Conservation (phyloP, 2,797 vertebrate genomes). For the Telmatherina bonti region DNA sequence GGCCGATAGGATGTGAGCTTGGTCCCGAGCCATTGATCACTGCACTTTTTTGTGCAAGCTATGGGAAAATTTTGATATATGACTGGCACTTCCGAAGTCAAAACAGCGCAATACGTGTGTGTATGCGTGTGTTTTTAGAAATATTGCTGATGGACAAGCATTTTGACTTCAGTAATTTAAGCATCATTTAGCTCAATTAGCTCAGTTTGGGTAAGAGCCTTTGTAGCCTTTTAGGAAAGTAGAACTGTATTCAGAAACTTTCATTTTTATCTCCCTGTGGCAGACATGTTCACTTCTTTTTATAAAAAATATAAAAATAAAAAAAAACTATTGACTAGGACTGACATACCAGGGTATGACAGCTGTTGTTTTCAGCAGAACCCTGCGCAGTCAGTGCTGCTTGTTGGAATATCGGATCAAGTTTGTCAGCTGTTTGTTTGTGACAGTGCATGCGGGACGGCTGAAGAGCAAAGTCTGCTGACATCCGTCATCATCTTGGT, state of each 20-base stretch:
- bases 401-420: slow-evolving; percentile 59
- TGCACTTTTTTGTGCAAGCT: slow-evolving; percentile 39
- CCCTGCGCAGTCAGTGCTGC: slow-evolving; percentile 57
- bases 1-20: slow-evolving; percentile 34
- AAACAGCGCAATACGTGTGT: slow-evolving; percentile 32
- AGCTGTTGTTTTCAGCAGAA: slow-evolving; percentile 41
- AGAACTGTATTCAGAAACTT: not conserved
- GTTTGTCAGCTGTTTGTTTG: slow-evolving; percentile 72
- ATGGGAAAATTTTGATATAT: slow-evolving; percentile 54
- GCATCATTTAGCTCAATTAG: slow-evolving; percentile 8
- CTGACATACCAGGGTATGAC: slow-evolving; percentile 34
- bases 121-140: not conserved
- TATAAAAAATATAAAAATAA: not conserved
- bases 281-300: slow-evolving; percentile 28
- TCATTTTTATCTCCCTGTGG: slow-evolving; percentile 14
- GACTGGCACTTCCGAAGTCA: slow-evolving; percentile 39
- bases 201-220: not conserved
- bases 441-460: slow-evolving; percentile 55
- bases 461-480: slow-evolving; percentile 54
- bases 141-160: not conserved
- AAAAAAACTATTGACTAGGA: slow-evolving; percentile 22
- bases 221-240: not conserved
- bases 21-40: slow-evolving; percentile 64
- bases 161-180: not conserved
- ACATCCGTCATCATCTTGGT: slow-evolving; percentile 75